Base-by-base conservation (phyloP, 2,888 invertebrate genomes). In the Napeogenes inachia region DNA sequence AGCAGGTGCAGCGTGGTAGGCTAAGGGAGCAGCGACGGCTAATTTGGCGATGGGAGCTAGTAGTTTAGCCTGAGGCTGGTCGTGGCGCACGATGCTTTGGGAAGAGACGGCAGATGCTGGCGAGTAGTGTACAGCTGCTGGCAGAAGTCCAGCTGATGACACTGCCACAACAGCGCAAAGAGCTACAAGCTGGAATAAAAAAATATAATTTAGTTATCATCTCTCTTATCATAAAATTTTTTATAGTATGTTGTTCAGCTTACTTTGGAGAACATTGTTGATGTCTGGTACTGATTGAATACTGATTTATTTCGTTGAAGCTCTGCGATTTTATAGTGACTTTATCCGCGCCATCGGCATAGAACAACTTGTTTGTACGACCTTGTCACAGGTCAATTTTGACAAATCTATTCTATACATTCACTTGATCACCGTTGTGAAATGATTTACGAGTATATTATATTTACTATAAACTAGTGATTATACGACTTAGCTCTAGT, bases 41-140 rank as follows among this genome's bases (percentile, higher is more conserved):
- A 60, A 45, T 55, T 58, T 54, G 45, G 62, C 62, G 63, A 59
- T 53, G 63, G 65, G 62, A n/a, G 61, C 33, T 30, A 59, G 3
- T 30, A 57, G 38, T 38, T 63, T 63, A 13, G 63, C 56, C 13
- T 63, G 60, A 10, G 50, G 66, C 78, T 74, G 78, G 77, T 81
- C 83, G 71, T 77, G 79, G 59, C 84, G 80, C 35, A 82, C 77
- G 66, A 81, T 79, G 73, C 74, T 82, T 68, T 82, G 80, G 6
- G 81, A 81, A 42, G 82, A 84, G 38, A 82, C 78, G 13, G 78
- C 79, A 1, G 74, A 61, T 5, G 80, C 80, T 4, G 75, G 68
- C n/a, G 79, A 79, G 73, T 81, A 80, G 70, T 84, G 82, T 78
- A 59, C 91, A 57, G 65, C 87, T 59, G 65, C 87, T 10, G 78